Conservation (phyloP, 2,888 invertebrate species). For the Andricus curvator region DNA sequence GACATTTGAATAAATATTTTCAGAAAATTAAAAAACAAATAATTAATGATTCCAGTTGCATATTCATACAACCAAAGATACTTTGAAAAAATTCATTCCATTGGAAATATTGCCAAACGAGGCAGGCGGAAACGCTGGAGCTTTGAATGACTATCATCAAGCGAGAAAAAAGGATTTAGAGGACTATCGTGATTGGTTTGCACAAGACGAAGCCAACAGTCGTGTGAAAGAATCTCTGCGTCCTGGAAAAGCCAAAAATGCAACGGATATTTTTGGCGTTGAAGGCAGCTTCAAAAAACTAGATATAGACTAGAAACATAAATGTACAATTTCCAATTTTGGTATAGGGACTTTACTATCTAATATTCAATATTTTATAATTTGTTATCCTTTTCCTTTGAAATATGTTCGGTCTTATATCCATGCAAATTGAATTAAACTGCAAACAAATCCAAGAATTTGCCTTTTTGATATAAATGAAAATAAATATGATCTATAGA, state of each 20-base stretch:
- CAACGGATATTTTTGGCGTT: constrained; percentile 82
- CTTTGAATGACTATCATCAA: constrained; percentile 64
- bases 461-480: background rate
- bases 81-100: constrained; percentile 80
- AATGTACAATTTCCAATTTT: background rate
- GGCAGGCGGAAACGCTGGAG: constrained; percentile 81
- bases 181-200: constrained; percentile 73
- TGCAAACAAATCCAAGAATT: background rate
- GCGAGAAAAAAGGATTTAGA: constrained; percentile 66
- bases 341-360: background rate
- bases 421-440: too few species aligned
- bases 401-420: too few species aligned
- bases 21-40: background rate
- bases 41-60: constrained; percentile 67
- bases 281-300: constrained; percentile 83
- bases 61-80: constrained; percentile 80
- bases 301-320: constrained; percentile 49
- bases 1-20: background rate
- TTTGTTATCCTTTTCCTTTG: background rate
- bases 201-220: constrained; percentile 79
- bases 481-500: background rate
- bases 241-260: constrained; percentile 83
- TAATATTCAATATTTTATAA: background rate
- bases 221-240: constrained; percentile 82
- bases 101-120: constrained; percentile 83